phyloP scores from a whole-genome alignment of 2,113 vertebrate species.

The Helogale parvula region DNA sequence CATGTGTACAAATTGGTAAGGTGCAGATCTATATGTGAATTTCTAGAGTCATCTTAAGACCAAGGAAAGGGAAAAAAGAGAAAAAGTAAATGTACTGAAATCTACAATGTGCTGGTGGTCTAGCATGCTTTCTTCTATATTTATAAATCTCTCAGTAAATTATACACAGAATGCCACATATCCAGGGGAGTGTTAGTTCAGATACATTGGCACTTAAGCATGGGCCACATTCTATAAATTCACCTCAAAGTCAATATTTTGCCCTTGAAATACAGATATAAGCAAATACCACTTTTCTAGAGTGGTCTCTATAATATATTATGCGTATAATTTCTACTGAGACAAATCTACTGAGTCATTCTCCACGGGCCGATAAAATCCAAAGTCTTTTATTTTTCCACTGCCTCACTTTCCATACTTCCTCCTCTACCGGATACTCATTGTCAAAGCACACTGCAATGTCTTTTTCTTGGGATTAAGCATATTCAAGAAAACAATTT shows the following conservation, averaged over 20 bases:
- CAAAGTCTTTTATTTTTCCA: not conserved
- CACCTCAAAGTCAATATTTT: not conserved
- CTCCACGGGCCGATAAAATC: not conserved
- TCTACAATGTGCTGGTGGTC: not conserved
- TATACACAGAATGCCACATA: not conserved
- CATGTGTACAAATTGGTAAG: conserved; percentile 24
- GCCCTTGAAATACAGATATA: conserved; percentile 17
- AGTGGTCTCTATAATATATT: not conserved
- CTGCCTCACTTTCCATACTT: not conserved
- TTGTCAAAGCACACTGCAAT: not conserved
- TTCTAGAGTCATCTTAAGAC: not conserved
- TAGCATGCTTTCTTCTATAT: not conserved
- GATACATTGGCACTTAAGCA: not conserved
- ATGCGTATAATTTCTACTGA: not conserved
- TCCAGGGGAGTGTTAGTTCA: not conserved
- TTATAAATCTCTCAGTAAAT: not conserved
- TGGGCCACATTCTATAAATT: not conserved
- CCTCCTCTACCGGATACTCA: not conserved
- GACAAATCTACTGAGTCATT: not conserved
- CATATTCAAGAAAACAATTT: not conserved
- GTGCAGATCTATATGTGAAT: not conserved
- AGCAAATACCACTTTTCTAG: not conserved
- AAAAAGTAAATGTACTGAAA: not conserved
- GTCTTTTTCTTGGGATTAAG: not conserved
- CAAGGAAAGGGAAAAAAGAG: not conserved